Base-by-base conservation (phyloP, 2,797 vertebrate species). In the Graptemys geographica region DNA sequence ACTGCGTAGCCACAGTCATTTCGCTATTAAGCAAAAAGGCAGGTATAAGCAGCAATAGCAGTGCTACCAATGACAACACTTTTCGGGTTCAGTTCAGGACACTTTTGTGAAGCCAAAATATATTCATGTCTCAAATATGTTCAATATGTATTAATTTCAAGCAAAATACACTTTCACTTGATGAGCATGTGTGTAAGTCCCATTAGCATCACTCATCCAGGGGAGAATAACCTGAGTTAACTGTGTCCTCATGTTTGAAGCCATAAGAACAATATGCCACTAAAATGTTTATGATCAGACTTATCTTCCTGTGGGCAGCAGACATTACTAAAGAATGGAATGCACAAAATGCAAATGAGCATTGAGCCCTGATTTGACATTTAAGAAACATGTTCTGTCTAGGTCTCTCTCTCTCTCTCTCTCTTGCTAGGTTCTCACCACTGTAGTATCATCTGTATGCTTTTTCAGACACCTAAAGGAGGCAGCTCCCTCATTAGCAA, bases 171-270 rank as follows among this genome's bases (percentile, higher is more conserved):
- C 21, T 93, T 93, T 28, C 2, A 10, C 18, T 91, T 87, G 86
- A 84, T 79, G 84, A 89, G 59, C n/a, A 12, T 84, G 84, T 83
- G 23, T 83, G 13, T 79, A 86, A 89, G n/a, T 90, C 89, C 23
- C 51, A 62, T 41, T 86, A 89, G 37, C 41, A 89, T 91, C 96
- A 87, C 56, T 93, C 51, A 86, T 78, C 28, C 0, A 0, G 37
- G 19, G 57, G 94, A 86, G 55, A 92, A 81, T 41, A 88, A 88
- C 52, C n/a, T 94, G 51, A 89, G 18, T 89, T 89, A 92, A 89
- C 47, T 83, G 16, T 72, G 51, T 65, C 89, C 90, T 95, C 76
- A 79, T 5, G 11, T 78, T 86, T 11, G 7, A 96, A 96, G 37
- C 37, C 81, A 96, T 84, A 94, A 83, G 52, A 69, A 78, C 74